A percentile compares a stretch with the other conserved stretches of the same genome.
Conservation (phyloP, 2,113 vertebrate genomes). For the Cranoglanis bouderius region DNA sequence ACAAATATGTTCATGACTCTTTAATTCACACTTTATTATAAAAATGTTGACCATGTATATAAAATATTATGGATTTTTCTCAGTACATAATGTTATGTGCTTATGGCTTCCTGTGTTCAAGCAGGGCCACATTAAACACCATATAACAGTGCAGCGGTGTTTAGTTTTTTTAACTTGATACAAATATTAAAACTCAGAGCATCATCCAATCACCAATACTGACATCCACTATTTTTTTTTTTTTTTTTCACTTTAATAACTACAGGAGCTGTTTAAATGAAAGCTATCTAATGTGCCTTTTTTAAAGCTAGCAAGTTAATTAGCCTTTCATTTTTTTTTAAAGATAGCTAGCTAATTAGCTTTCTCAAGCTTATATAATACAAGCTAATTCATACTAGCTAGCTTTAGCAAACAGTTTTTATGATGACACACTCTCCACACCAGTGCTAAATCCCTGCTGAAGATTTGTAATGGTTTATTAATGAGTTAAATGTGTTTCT, state of each 20-base stretch:
- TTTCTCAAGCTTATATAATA: neutral
- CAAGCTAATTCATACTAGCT: neutral
- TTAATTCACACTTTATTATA: constrained; percentile 7
- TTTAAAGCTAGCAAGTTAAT: neutral
- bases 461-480: neutral
- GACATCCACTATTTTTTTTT: neutral
- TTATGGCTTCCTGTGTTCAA: neutral
- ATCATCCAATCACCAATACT: neutral
- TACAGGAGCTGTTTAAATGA: neutral
- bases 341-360: neutral
- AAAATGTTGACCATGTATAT: neutral
- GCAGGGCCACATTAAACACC: neutral
- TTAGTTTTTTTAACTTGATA: neutral
- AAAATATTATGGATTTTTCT: neutral
- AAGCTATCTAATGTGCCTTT: neutral
- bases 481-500: no score
- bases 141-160: neutral
- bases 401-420: neutral
- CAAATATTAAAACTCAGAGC: neutral
- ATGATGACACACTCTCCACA: neutral
- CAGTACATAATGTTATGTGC: neutral
- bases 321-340: neutral
- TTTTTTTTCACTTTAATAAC: neutral
- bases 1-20: neutral
- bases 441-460: neutral